Evolutionary conservation across 1,140 invertebrate species (phyloP), one percentile per base, ranked within the genome.

Genomic region (Polypedilum pembai): DNA sequence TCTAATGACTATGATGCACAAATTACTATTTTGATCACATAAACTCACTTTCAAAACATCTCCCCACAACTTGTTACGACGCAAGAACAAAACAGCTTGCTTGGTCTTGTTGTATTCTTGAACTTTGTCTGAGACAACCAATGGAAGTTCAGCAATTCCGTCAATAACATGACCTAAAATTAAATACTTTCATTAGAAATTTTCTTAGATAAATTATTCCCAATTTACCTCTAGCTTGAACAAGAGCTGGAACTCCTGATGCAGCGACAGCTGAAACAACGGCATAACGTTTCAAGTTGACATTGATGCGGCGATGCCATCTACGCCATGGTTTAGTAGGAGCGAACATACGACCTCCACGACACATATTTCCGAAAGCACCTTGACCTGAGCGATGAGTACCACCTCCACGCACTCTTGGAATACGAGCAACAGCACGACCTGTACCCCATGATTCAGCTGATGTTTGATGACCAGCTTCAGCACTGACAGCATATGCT

Each of bases 371-470:
- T 78, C 98, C 98, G 83, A 99, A 99, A 73, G 98, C 98, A 88
- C 97, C 98, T 87, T 99, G 98, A 78, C 98, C 98, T 45, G 97
- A 99, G 76, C 98, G 92, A 82, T 99, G 98, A 79, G 98, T 99
- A 90, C 98, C 98, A 83, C 98, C 97, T 84, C 98, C 98, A 78
- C 98, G 92, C 0, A 99, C 98, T 91, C 98, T 93, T 18, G 98
- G 98, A 84, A 99, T 99, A 95, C 98, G 96, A 73, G 98, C 98
- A 66, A 99, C 97, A 80, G 98, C 98, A 85, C 98, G 93, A 81
- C 98, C 98, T 82, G 98, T 99, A 83, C 98, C 98, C 98, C 98
- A 99, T 78, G 98, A 99, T 83, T 99, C 97, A 76, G 98, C 98
- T 84, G 95, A 98, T 74, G 97, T 99, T 86, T 99, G 98, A 84